phyloP scores from a whole-genome alignment of 2,888 invertebrate genomes.

The Meteorus colon region DNA sequence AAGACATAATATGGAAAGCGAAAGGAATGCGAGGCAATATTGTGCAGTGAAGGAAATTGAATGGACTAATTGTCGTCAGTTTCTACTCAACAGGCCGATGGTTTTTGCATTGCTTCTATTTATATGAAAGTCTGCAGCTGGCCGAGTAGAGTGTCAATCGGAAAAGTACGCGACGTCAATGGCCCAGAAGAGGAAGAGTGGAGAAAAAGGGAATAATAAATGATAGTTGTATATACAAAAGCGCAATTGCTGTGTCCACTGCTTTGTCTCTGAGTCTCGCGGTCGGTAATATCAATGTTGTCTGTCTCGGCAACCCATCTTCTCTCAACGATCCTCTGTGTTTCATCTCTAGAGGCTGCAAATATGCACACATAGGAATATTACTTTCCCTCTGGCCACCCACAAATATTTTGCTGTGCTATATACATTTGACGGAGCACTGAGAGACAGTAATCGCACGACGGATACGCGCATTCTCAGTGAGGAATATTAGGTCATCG shows the following conservation, averaged over 20 bases:
- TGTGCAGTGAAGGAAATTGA: not conserved
- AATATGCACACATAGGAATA: not conserved
- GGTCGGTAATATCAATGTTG: conserved; percentile 12
- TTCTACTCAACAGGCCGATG: not conserved
- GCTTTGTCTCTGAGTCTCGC: not conserved
- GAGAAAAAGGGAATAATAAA: not conserved
- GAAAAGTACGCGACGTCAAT: too few relatives aligned
- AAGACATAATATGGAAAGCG: too few relatives aligned
- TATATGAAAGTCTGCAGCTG: too few relatives aligned
- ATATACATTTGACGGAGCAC: conserved; percentile 48
- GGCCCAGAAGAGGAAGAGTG: not conserved
- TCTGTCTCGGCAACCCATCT: conserved; percentile 7
- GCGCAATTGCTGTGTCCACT: conserved; percentile 2
- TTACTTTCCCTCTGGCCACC: not conserved
- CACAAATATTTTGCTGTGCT: conserved; percentile 48
- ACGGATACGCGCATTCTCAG: conserved; percentile 49
- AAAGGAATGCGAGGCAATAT: not conserved
- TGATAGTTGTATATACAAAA: not conserved
- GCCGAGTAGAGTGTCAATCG: too few relatives aligned
- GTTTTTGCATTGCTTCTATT: too few relatives aligned
- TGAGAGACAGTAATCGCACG: conserved; percentile 54
- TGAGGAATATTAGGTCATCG: conserved; percentile 36
- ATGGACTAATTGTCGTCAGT: conserved; percentile 7
- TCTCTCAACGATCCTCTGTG: not conserved
- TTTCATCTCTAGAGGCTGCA: not conserved